Percentiles rank a stretch among this genome's conserved stretches.
Evolutionary conservation across 2,113 vertebrate genomes (phyloP).

Genomic region (Dromas ardeola): DNA sequence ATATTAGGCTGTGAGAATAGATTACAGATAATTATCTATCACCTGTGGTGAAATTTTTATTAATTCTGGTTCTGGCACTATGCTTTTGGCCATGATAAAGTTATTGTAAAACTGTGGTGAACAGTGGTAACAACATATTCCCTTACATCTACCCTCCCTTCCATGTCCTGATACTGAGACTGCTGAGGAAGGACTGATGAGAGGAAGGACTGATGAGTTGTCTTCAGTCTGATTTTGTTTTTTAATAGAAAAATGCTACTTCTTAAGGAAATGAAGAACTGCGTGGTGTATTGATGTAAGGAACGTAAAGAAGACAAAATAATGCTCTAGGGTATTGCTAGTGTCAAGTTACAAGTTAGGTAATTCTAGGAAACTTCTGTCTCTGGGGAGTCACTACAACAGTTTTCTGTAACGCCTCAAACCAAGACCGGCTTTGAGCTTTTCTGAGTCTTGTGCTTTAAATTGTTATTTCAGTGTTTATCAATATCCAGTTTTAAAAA

Average conservation of each 20-base stretch:
- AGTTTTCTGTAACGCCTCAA: not conserved
- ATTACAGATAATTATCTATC: not conserved
- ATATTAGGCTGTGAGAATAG: not conserved
- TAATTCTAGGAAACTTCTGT: not conserved
- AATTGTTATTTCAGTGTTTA: not conserved
- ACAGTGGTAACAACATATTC: not conserved
- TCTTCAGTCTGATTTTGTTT: not conserved
- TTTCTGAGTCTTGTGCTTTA: not conserved
- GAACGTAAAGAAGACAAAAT: not conserved
- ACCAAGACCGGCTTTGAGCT: not conserved
- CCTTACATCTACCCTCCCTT: not conserved
- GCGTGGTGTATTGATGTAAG: not conserved
- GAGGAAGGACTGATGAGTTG: not conserved
- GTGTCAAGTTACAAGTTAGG: not conserved
- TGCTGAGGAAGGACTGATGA: not conserved
- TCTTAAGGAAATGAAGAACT: not conserved
- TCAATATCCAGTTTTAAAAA: not conserved
- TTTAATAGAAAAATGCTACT: not conserved
- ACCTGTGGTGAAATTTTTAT: not conserved
- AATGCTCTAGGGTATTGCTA: not conserved
- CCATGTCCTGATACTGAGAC: not conserved
- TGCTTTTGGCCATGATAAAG: not conserved
- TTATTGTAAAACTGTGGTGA: not conserved
- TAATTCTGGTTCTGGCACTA: not conserved
- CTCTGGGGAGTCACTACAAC: not conserved